Conservation (phyloP, 2,797 vertebrate genomes). For the Enoplosus armatus region DNA sequence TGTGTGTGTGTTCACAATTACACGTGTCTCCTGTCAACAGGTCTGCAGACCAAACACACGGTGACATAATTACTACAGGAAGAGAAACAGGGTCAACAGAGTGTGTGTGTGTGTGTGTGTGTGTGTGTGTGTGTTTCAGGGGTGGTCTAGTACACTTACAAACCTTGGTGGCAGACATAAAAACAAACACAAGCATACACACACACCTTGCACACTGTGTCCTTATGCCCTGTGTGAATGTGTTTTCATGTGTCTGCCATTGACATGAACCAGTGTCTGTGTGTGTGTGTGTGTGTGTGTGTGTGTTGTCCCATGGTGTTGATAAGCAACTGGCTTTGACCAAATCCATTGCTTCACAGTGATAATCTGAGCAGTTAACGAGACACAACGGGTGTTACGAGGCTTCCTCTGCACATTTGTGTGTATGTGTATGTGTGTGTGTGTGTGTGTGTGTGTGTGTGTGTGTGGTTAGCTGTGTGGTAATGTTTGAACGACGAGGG, state of each 20-base stretch:
- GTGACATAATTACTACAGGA: slow-evolving; percentile 64
- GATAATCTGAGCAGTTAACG: slow-evolving; percentile 69
- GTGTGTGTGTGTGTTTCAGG: slow-evolving; percentile 23
- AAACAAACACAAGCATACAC: slow-evolving; percentile 53
- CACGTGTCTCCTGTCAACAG: slow-evolving; percentile 55
- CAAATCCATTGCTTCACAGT: slow-evolving; percentile 57
- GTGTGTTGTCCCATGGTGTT: slow-evolving; percentile 15
- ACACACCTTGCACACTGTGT: slow-evolving; percentile 21
- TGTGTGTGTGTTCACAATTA: slow-evolving; percentile 16
- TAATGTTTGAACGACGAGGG: slow-evolving; percentile 64
- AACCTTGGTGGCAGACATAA: slow-evolving; percentile 45
- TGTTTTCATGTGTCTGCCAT: slow-evolving; percentile 34
- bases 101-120: slow-evolving; percentile 49
- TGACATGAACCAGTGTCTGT: slow-evolving; percentile 44
- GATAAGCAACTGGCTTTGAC: slow-evolving; percentile 59
- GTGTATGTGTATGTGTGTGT: slow-evolving; percentile 37
- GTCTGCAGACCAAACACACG: slow-evolving; percentile 62
- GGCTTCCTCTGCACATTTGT: slow-evolving; percentile 33
- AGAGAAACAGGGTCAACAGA: slow-evolving; percentile 49
- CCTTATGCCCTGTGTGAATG: slow-evolving; percentile 29
- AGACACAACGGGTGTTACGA: slow-evolving; percentile 56
- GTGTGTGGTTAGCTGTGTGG: slow-evolving; percentile 65
- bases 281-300: slow-evolving; percentile 35
- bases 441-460: slow-evolving; percentile 39
- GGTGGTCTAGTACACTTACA: slow-evolving; percentile 41